Evolutionary conservation across 2,797 vertebrate species (phyloP), one percentile per base, ranked within the genome.

Genomic region (Arctocebus calabarensis): DNA sequence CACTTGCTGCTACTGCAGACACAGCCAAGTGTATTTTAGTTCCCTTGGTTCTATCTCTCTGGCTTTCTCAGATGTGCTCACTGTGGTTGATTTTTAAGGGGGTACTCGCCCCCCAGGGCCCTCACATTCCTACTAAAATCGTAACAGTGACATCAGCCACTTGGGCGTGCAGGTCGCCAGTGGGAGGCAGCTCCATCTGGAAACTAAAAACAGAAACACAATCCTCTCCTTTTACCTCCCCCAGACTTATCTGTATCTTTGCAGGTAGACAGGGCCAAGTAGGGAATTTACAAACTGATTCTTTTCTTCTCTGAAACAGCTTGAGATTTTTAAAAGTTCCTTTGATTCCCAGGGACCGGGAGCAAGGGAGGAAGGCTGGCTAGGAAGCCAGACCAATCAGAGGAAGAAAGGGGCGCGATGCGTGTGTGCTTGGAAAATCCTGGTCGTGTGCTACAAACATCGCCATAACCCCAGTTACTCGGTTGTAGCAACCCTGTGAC

Each of bases 161-260:
- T 84, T 66, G 82, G 62, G 8, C 22, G 25, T 93, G 92, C 91
- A 84, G 94, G 88, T 81, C 11, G 43, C 43, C 71, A 0, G 92
- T 84, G 89, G 94, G 94, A 92, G 77, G 92, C 71, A 27, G 71
- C 88, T 82, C 97, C 89, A 93, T 96, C 94, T 95, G 92, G 75
- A 91, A 89, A 85, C 86, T 88, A 93, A 96, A 95, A 88, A 74
- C 78, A 82, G 83, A 85, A 95, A 52, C 78, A 85, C 27, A 92
- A 55, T 70, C 87, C 61, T 87, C 55, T 83, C 45, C 92, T 86
- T 61, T 37, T 9, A 17, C 84, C 73, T 89, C 64, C 66, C 48
- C n/a, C 3, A 0, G 77, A 86, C 73, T 57, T 86, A n/a, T 52
- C 78, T 78, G 19, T 74, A 7, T 79, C 88, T 92, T 62, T 91